Percentiles rank a stretch among this genome's conserved stretches.
phyloP scores from a whole-genome alignment of 2,888 invertebrate genomes.

The Coenonympha glycerion region DNA sequence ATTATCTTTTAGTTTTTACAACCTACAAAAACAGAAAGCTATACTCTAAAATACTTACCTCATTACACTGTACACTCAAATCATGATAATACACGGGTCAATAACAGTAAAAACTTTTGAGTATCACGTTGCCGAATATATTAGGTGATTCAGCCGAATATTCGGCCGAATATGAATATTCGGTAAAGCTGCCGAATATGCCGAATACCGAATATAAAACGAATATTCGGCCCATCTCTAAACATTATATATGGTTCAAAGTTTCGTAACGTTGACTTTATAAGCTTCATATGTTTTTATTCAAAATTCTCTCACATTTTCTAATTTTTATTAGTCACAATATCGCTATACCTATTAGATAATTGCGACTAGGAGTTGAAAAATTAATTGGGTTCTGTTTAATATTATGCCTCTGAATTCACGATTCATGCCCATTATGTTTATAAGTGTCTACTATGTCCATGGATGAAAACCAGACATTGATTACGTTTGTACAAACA shows the following conservation, averaged over 20 bases:
- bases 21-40: no score
- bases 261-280: neutral
- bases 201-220: no score
- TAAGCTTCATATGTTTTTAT: neutral
- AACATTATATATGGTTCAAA: neutral
- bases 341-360: neutral
- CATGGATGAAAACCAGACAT: conserved; percentile 14
- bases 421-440: conserved; percentile 5
- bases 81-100: no score
- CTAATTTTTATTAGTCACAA: neutral
- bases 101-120: no score
- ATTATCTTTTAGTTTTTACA: no score
- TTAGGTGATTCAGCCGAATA: no score
- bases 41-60: no score
- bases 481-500: conserved; percentile 1
- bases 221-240: no score
- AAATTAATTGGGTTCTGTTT: conserved; percentile 1
- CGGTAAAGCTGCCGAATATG: no score
- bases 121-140: no score
- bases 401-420: conserved; percentile 8
- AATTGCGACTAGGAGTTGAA: neutral
- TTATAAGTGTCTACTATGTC: conserved; percentile 2
- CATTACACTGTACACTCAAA: no score
- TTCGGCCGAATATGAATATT: no score
- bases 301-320: neutral